Evolutionary conservation across 2,888 invertebrate species (phyloP).

Genomic region (Tanaodytes sp.): DNA sequence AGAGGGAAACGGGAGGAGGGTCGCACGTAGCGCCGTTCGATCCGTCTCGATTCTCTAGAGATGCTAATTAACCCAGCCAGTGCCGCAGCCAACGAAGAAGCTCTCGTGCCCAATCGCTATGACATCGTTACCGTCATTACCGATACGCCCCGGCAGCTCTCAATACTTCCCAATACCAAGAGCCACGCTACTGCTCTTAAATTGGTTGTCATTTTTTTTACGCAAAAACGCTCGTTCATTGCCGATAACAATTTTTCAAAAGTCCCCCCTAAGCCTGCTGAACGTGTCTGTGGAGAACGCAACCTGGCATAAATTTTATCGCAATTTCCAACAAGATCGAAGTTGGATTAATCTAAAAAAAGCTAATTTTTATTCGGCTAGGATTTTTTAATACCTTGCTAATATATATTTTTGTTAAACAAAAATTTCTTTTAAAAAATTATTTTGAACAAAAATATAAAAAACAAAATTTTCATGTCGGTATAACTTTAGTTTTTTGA

Average conservation of each 20-base stretch:
- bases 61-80: conserved; percentile 60
- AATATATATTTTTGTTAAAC: too few species aligned
- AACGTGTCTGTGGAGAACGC: too few species aligned
- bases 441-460: too few species aligned
- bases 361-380: too few species aligned
- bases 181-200: conserved; percentile 26
- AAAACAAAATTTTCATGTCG: too few species aligned
- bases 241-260: conserved; percentile 7
- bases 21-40: conserved; percentile 56
- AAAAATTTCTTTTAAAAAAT: too few species aligned
- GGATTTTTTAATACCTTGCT: too few species aligned
- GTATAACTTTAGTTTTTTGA: too few species aligned
- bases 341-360: too few species aligned
- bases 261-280: too few species aligned
- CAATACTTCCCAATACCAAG: conserved; percentile 42
- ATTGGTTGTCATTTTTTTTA: conserved; percentile 36
- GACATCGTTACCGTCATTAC: conserved; percentile 58
- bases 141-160: conserved; percentile 49
- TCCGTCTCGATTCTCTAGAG: conserved; percentile 60
- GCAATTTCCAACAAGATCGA: too few species aligned
- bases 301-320: too few species aligned
- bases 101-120: conserved; percentile 54
- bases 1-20: conserved; percentile 9
- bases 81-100: conserved; percentile 39
- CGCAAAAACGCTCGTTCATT: not conserved